Conservation (phyloP, 2,797 vertebrate genomes). For the Mormyrops boulengeri region DNA sequence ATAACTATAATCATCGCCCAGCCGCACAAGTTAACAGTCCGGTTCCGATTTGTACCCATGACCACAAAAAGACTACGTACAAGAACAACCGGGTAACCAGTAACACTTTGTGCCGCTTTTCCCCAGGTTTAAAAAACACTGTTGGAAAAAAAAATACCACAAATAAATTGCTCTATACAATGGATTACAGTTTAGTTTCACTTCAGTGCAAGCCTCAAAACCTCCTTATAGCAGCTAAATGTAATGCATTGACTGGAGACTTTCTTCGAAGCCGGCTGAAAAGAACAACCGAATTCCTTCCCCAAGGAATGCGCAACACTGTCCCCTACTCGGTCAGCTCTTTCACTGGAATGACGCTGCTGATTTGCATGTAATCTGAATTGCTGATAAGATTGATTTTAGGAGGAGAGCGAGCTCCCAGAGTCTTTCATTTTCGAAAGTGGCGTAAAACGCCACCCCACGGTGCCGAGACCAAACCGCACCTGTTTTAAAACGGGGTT, state of each 20-base stretch:
- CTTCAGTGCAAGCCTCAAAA: constrained; percentile 44
- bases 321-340: constrained; percentile 33
- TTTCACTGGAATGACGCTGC: constrained; percentile 46
- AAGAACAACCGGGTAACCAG: not conserved
- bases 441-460: constrained; percentile 69
- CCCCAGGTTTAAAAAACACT: constrained; percentile 6
- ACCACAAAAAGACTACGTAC: constrained; percentile 31
- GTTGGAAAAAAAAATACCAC: constrained; percentile 17
- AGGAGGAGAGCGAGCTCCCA: constrained; percentile 4
- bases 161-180: constrained; percentile 15
- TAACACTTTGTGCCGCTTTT: not conserved
- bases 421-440: constrained; percentile 27
- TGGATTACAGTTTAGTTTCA: constrained; percentile 35
- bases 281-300: constrained; percentile 41
- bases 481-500: not conserved
- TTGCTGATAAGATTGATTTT: constrained; percentile 68
- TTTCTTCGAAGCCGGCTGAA: constrained; percentile 57
- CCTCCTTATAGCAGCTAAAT: constrained; percentile 39
- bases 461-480: constrained; percentile 46
- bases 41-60: constrained; percentile 57
- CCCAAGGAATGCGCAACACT: constrained; percentile 44
- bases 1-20: constrained; percentile 54
- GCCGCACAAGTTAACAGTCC: constrained; percentile 38
- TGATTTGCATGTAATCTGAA: constrained; percentile 80
- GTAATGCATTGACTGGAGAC: constrained; percentile 53